Base-by-base conservation (phyloP, 2,888 invertebrate species). In the Clanis bilineata region DNA sequence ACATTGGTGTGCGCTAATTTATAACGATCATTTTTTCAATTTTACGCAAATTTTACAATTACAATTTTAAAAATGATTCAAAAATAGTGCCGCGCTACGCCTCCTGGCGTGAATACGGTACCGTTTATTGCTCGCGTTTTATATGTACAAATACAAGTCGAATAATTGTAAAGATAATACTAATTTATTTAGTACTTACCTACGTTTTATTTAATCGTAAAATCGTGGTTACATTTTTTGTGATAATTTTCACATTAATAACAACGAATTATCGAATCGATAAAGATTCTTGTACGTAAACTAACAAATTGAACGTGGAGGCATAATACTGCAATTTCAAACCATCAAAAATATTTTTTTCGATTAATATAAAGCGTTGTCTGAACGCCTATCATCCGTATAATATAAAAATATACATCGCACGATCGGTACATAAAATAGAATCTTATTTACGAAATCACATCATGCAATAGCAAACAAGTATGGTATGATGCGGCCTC, bases 1-100 rank as follows among this genome's bases (percentile, higher is more conserved):
- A 51, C 51, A 51, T 51, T 32, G 9, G 51, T 51, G 51, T 51
- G 51, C 51, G 51, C 51, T 51, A 51, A 51, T 51, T 18, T 32
- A 51, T 32, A 45, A 47, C 32, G 10, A 15, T 51, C 10, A 51
- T 15, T 32, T n/a, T n/a, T n/a, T n/a, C n/a, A 51, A 47, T 51
- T 32, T 51, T 51, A 51, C 18, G 10, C 15, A 15, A 28, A 0
- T 25, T 47, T 15, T 21, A 41, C 41, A 41, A 41, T 51, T 32
- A 12, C 3, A 25, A 3, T 6, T 6, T 25, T 25, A 25, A 25
- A 25, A 25, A 25, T 4, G 25, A 25, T 25, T 6, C 25, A 51
- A 51, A 21, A 51, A 32, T 51, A 51, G 32, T 51, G 28, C n/a
- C 39, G 18, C 1, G 32, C 9, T 5, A 7, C 10, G 28, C 51